These are phyloP conservation scores for Leptodactylus fallax DNA, from an alignment of 2,797 vertebrate species.

Conservation along the genomic window DNA sequence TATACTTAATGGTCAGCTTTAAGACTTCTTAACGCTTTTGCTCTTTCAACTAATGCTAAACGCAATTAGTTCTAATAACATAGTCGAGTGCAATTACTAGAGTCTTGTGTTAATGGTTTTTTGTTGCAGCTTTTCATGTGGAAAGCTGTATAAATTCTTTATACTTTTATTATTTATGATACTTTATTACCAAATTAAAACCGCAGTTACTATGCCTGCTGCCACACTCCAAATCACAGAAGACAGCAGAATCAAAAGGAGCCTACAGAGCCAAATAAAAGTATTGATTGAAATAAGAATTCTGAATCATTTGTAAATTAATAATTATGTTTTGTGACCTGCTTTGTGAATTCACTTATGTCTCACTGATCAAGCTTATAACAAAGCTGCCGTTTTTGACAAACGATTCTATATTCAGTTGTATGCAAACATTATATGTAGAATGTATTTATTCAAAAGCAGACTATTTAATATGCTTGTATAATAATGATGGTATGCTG, in stretches of 20 bases:
- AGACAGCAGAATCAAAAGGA: conserved; percentile 41
- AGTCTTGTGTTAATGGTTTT: conserved; percentile 61
- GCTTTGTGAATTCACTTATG: neutral
- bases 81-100: conserved; percentile 61
- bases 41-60: conserved; percentile 62
- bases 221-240: conserved; percentile 37
- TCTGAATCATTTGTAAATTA: neutral
- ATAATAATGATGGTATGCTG: too few relatives aligned
- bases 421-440: too few relatives aligned
- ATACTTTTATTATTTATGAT: conserved; percentile 63
- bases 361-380: neutral
- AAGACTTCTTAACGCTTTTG: conserved; percentile 60
- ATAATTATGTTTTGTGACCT: conserved; percentile 14
- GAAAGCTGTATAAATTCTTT: conserved; percentile 62
- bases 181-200: conserved; percentile 62
- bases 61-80: conserved; percentile 65
- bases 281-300: conserved; percentile 46
- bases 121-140: conserved; percentile 63
- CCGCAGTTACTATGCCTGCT: conserved; percentile 48
- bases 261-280: conserved; percentile 25
- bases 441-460: neutral
- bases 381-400: neutral
- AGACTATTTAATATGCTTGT: too few relatives aligned
- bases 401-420: neutral
- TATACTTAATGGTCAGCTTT: conserved; percentile 63